Percentiles rank a stretch among this genome's conserved stretches.
phyloP scores from a whole-genome alignment of 2,888 invertebrate species.

The Kuschelorhynchus macadamiae region DNA sequence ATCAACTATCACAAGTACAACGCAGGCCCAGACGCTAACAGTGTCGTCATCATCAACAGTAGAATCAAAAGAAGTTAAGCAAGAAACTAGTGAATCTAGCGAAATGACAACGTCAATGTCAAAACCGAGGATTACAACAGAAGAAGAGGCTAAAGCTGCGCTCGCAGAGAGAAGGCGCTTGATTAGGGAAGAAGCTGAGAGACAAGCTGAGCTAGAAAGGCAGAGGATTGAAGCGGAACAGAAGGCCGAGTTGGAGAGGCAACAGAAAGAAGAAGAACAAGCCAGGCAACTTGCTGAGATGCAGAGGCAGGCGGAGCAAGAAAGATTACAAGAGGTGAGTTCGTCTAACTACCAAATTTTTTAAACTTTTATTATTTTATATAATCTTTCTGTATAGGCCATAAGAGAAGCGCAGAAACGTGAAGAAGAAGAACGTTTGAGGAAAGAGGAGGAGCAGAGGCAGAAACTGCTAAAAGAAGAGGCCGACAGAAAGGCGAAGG shows the following conservation, averaged over 20 bases:
- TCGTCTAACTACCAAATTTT: no score
- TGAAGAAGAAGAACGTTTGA: conserved; percentile 83
- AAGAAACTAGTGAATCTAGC: conserved; percentile 49
- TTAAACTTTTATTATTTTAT: no score
- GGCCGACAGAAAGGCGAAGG: conserved; percentile 82
- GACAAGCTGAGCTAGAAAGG: conserved; percentile 89
- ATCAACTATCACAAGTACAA: conserved; percentile 5
- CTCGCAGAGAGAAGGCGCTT: conserved; percentile 89
- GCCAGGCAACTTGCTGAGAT: conserved; percentile 84
- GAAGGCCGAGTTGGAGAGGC: conserved; percentile 80
- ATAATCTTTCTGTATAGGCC: conserved; percentile 65
- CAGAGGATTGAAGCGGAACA: conserved; percentile 80
- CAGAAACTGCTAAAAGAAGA: conserved; percentile 81
- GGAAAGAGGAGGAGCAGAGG: conserved; percentile 76
- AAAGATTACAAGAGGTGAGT: conserved; percentile 86
- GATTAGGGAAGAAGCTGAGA: conserved; percentile 92
- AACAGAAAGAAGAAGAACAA: conserved; percentile 85
- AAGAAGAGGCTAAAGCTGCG: conserved; percentile 94
- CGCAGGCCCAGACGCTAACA: background rate
- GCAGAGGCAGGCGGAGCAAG: conserved; percentile 87
- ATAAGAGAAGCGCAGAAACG: conserved; percentile 81
- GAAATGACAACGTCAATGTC: conserved; percentile 76
- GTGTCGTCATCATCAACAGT: conserved; percentile 14
- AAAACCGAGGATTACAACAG: conserved; percentile 84
- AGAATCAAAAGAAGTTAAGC: conserved; percentile 34